phyloP scores from a whole-genome alignment of 2,888 invertebrate genomes.

The Serripes groenlandicus region DNA sequence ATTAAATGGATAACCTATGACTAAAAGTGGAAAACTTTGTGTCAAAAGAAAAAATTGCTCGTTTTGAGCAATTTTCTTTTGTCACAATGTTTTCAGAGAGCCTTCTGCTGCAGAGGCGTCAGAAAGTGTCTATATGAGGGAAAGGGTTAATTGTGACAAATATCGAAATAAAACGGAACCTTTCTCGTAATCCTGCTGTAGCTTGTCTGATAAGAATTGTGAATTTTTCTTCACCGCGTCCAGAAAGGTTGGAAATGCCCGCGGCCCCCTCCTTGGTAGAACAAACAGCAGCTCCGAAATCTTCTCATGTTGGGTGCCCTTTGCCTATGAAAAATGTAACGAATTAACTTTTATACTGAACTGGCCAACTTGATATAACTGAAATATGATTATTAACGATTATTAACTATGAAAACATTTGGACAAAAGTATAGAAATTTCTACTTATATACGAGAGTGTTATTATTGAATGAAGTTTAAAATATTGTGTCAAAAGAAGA shows the following conservation, averaged over 20 bases:
- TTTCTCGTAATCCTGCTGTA: constrained; percentile 61
- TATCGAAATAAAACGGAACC: too few relatives aligned
- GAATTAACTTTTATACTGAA: too few relatives aligned
- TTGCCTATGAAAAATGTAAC: constrained; percentile 51
- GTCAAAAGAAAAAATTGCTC: neutral
- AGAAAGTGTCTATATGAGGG: neutral
- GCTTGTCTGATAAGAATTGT: constrained; percentile 74
- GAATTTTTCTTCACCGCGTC: constrained; percentile 71
- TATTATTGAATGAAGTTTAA: too few relatives aligned
- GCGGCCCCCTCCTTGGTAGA: constrained; percentile 77
- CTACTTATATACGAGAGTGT: too few relatives aligned
- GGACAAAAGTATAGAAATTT: too few relatives aligned
- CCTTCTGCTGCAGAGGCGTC: neutral
- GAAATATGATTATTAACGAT: too few relatives aligned
- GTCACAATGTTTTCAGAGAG: neutral
- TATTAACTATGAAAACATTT: too few relatives aligned
- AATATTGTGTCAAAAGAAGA: too few relatives aligned
- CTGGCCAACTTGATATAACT: too few relatives aligned
- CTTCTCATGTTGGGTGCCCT: constrained; percentile 72
- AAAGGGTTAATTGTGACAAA: too few relatives aligned
- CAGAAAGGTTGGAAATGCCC: constrained; percentile 75
- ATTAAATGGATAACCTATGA: too few relatives aligned
- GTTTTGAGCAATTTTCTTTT: neutral
- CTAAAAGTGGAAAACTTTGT: too few relatives aligned
- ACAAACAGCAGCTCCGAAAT: constrained; percentile 74